These are phyloP conservation scores for Chionoecetes opilio DNA, from an alignment of 1,140 invertebrate species.

Conservation along the genomic window DNA sequence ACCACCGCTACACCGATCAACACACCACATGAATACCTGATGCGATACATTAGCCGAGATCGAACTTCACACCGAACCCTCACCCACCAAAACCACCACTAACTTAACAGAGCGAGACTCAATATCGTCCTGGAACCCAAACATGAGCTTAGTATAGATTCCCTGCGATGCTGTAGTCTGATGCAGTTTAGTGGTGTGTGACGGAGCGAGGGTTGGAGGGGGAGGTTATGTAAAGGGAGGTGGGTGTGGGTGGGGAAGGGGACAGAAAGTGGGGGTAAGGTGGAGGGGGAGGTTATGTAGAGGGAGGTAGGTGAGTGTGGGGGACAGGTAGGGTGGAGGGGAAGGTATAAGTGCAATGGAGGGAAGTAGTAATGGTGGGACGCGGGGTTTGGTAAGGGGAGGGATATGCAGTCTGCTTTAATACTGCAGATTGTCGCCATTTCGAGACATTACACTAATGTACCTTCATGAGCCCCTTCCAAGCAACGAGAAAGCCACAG, in stretches of 20 bases:
- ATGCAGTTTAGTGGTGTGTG: neutral
- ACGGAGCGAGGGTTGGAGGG: neutral
- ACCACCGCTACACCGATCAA: slow-evolving; percentile 11
- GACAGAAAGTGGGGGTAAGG: neutral
- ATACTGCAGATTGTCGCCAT: slow-evolving; percentile 28
- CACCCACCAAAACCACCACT: neutral
- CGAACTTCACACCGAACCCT: neutral
- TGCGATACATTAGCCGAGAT: slow-evolving; percentile 14
- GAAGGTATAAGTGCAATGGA: neutral
- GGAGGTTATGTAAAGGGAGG: neutral
- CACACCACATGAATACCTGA: neutral
- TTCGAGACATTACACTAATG: slow-evolving; percentile 9
- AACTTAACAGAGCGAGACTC: neutral
- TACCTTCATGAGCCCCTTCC: slow-evolving; percentile 7
- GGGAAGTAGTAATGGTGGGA: neutral
- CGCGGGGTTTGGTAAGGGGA: neutral
- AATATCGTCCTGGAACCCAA: too few species aligned
- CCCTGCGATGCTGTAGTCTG: too few species aligned
- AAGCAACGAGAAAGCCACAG: neutral
- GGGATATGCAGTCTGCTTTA: slow-evolving; percentile 1
- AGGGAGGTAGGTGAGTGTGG: neutral
- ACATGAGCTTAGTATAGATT: too few species aligned
- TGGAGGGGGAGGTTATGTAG: neutral
- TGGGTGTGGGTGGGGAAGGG: neutral
- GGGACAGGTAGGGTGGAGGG: neutral